phyloP scores from a whole-genome alignment of 1,140 invertebrate genomes.

The Philotrypesis tridentata region DNA sequence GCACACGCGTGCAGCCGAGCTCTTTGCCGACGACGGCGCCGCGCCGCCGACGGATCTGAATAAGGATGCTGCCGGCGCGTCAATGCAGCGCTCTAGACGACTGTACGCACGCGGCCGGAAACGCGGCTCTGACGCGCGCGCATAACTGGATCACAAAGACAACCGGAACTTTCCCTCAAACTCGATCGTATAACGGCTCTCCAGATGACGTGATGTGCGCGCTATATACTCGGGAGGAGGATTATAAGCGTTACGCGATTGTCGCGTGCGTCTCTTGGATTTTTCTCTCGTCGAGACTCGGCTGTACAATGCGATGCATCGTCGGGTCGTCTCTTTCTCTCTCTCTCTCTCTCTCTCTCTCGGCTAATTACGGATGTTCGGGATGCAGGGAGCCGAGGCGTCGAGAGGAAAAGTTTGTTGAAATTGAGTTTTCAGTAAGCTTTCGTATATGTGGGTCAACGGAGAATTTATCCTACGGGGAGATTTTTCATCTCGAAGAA shows the following conservation, averaged over 20 bases:
- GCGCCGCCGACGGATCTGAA: not conserved
- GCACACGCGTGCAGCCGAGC: not conserved
- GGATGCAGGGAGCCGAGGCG: not conserved
- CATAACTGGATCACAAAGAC: slow-evolving; percentile 26
- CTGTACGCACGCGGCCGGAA: slow-evolving; percentile 17
- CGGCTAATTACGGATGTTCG: not conserved
- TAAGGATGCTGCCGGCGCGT: not conserved
- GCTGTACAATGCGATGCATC: too few relatives aligned
- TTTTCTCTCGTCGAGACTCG: not conserved
- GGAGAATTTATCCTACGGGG: not conserved
- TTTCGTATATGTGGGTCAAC: too few relatives aligned
- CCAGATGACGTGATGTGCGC: not conserved
- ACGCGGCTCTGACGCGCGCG: not conserved
- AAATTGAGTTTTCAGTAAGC: not conserved
- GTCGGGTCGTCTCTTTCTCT: too few relatives aligned
- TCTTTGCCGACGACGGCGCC: not conserved
- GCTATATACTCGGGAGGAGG: too few relatives aligned
- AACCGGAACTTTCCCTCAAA: slow-evolving; percentile 30
- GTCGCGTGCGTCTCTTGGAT: not conserved
- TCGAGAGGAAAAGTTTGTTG: not conserved
- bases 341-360: too few relatives aligned
- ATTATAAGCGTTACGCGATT: too few relatives aligned
- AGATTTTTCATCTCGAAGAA: not conserved
- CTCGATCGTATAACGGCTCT: not conserved
- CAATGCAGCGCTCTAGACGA: too few relatives aligned